Evolutionary conservation across 2,888 invertebrate species (phyloP).

Genomic region (Gymnoscelis rufifasciata): DNA sequence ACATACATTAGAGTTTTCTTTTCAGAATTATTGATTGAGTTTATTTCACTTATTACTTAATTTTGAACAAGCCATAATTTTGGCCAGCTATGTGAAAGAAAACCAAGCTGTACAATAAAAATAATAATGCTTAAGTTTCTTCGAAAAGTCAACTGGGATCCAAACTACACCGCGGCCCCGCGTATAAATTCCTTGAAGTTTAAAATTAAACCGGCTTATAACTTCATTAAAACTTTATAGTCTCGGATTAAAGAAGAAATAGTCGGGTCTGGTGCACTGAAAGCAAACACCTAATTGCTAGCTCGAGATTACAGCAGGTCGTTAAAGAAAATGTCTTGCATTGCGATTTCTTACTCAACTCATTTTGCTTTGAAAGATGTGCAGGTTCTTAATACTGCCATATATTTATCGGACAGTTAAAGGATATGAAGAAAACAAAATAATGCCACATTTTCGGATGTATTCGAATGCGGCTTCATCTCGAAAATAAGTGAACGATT

Average conservation of each 20-base stretch:
- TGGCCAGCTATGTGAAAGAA: no score
- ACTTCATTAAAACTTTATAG: conserved; percentile 26
- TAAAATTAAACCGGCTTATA: conserved; percentile 6
- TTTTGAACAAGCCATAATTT: no score
- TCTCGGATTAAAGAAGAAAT: conserved; percentile 33
- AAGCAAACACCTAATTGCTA: conserved; percentile 71
- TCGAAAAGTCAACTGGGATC: no score
- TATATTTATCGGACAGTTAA: no score
- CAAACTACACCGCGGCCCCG: not conserved
- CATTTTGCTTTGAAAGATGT: conserved; percentile 1
- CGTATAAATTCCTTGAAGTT: conserved; percentile 1
- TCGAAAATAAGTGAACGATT: no score
- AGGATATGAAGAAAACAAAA: not conserved
- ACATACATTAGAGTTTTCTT: no score
- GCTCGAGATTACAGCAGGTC: conserved; percentile 64
- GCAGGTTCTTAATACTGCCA: not conserved
- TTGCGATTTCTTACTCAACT: conserved; percentile 5
- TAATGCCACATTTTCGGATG: not conserved
- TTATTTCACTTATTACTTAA: no score
- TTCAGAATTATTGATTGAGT: no score
- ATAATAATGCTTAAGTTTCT: no score
- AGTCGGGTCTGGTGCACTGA: conserved; percentile 54
- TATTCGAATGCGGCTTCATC: no score
- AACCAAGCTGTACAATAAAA: no score
- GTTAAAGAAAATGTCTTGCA: conserved; percentile 26